Evolutionary conservation across 2,797 vertebrate species (phyloP).

Genomic region (Pelodytes ibericus): DNA sequence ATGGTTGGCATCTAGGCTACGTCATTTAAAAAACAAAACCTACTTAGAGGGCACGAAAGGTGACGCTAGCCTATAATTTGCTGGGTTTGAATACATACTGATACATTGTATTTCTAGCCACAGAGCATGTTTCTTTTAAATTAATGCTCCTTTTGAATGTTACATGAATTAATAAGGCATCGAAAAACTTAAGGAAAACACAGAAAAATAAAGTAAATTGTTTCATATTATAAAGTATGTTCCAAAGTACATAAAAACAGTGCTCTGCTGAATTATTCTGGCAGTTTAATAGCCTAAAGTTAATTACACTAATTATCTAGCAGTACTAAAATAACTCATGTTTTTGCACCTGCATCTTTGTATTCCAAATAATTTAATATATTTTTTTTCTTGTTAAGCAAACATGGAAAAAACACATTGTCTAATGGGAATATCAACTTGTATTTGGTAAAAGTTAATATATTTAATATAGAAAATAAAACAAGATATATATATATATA

Average conservation of each 20-base stretch:
- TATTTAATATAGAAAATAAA: background rate
- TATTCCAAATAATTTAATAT: slow-evolving; percentile 47
- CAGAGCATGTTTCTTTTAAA: background rate
- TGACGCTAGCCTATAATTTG: too few relatives aligned
- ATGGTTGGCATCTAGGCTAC: background rate
- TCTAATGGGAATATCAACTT: background rate
- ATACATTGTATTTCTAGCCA: background rate
- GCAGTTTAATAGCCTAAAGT: slow-evolving; percentile 51
- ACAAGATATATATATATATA: too few relatives aligned
- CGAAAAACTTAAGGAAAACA: slow-evolving; percentile 30
- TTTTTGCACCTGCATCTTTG: slow-evolving; percentile 52
- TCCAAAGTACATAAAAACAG: slow-evolving; percentile 44
- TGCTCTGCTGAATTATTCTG: slow-evolving; percentile 47
- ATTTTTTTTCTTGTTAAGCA: slow-evolving; percentile 51
- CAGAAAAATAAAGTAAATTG: slow-evolving; percentile 46
- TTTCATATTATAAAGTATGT: slow-evolving; percentile 44
- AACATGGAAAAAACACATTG: background rate
- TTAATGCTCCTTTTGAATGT: slow-evolving; percentile 4
- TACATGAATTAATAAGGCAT: slow-evolving; percentile 24
- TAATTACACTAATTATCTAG: slow-evolving; percentile 53
- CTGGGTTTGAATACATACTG: background rate
- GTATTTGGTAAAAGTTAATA: background rate
- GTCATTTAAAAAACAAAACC: background rate
- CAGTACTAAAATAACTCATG: slow-evolving; percentile 51
- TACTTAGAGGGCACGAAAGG: too few relatives aligned